Conservation (phyloP, 1,140 invertebrate genomes). For the Drosophila carrolli region DNA sequence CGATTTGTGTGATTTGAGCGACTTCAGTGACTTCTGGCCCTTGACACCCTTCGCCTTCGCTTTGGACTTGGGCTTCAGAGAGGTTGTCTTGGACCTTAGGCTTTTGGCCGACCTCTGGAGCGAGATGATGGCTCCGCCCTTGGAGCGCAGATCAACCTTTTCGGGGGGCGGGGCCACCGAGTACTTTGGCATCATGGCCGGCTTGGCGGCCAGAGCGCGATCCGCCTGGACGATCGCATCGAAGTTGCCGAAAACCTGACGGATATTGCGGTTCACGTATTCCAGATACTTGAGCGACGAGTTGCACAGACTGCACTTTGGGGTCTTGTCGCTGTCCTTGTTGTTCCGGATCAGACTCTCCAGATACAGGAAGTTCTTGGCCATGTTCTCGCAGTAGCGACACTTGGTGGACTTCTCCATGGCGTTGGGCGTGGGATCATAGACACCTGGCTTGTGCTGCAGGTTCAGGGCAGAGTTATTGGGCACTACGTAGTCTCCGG, state of each 20-base stretch:
- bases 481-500: constrained; percentile 60
- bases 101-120: constrained; percentile 29
- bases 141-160: constrained; percentile 1
- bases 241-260: constrained; percentile 73
- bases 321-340: constrained; percentile 31
- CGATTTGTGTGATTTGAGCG: constrained; percentile 41
- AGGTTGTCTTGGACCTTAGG: constrained; percentile 23
- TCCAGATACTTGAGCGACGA: constrained; percentile 75
- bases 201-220: constrained; percentile 51
- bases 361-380: constrained; percentile 79
- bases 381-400: constrained; percentile 78
- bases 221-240: constrained; percentile 69
- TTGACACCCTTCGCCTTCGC: background rate
- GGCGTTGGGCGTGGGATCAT: constrained; percentile 38
- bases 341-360: constrained; percentile 80
- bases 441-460: constrained; percentile 35
- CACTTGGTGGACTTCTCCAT: constrained; percentile 58
- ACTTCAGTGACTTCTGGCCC: constrained; percentile 29
- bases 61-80: background rate
- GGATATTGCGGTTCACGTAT: constrained; percentile 74
- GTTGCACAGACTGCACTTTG: constrained; percentile 65
- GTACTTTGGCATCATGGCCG: constrained; percentile 60
- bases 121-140: constrained; percentile 39
- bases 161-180: constrained; percentile 33
- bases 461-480: constrained; percentile 70